Evolutionary conservation across 2,113 vertebrate genomes (phyloP), one percentile per base, ranked within the genome.

Genomic region (Trichomycterus rosablanca): DNA sequence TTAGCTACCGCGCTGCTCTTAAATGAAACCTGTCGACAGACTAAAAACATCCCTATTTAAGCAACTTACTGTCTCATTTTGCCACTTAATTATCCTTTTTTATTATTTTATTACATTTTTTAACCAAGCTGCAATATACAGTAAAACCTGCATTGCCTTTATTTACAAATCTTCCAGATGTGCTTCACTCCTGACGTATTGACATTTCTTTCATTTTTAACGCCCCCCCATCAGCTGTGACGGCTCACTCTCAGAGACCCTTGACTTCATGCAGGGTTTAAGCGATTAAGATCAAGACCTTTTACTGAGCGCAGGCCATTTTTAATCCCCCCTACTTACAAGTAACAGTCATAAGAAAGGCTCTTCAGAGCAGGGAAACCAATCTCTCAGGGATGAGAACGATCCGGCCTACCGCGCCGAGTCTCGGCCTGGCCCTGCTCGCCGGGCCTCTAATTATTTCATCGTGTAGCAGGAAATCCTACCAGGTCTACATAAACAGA

Each of bases 381-480:
- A 56, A 64, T 69, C 45, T 60, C 73, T 37, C 26, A 54, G 46
- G n/a, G 60, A 58, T 65, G 14, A 23, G 56, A 69, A 46, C 52
- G 45, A 62, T 48, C 54, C 1, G 7, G 44, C 34, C 2, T 19
- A 22, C 9, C 37, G 9, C 20, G 42, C 51, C 55, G 26, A 37
- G 19, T 49, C 50, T 24, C 46, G 45, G 63, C 66, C 67, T 71
- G 66, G 55, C 62, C 70, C 63, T 64, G 40, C 66, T 62, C 14
- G 42, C 66, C 60, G 84, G 88, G 85, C 89, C 82, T 89, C 79
- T 91, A 91, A 93, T 91, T 90, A 91, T 90, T 92, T 90, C 91
- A 91, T 90, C 86, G 87, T 92, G 91, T 81, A 81, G 86, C 89
- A 90, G 90, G 91, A 92, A 91, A 86, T 87, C 88, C 89, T 89